Conservation (phyloP, 2,113 vertebrate species). For the Megalops atlanticus region DNA sequence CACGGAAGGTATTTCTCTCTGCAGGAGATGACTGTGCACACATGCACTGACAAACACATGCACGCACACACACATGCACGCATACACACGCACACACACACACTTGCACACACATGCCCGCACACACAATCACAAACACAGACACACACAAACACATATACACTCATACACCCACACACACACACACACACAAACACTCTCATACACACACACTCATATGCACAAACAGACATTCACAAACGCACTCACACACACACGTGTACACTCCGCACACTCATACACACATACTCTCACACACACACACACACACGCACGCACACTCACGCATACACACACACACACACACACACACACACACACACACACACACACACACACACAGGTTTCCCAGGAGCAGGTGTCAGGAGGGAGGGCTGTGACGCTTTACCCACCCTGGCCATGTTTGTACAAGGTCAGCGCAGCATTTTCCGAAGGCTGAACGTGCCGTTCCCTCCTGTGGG, state of each 20-base stretch:
- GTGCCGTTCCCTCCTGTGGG: too few species aligned
- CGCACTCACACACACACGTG: too few species aligned
- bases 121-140: background rate
- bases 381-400: background rate
- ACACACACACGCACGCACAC: too few species aligned
- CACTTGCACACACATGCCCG: background rate
- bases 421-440: background rate
- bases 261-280: too few species aligned
- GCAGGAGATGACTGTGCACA: background rate
- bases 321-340: background rate
- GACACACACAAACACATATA: background rate
- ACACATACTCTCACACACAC: too few species aligned
- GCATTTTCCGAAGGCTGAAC: too few species aligned
- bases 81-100: background rate
- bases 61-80: too few species aligned
- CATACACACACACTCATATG: background rate
- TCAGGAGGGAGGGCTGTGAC: background rate
- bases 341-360: constrained; percentile 45
- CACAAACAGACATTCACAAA: too few species aligned
- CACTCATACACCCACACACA: background rate
- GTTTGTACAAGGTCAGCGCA: background rate
- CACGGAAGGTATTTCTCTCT: background rate
- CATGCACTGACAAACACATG: background rate
- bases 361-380: constrained; percentile 65
- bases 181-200: background rate